Conservation (phyloP, 2,888 invertebrate genomes). For the Dynastes hyllus region DNA sequence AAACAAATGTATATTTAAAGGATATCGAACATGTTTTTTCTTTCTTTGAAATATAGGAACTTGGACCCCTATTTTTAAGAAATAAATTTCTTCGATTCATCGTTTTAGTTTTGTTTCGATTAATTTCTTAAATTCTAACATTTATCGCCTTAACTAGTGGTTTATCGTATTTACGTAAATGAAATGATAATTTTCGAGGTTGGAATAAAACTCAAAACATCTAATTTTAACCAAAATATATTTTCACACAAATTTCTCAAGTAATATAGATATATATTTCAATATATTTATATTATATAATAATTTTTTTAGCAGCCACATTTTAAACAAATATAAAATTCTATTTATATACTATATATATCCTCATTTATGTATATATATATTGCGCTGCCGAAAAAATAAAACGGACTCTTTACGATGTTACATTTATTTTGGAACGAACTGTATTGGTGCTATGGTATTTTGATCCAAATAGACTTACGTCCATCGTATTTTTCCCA, state of each 20-base stretch:
- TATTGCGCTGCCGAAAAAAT: constrained; percentile 35
- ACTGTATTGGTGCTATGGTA: background rate
- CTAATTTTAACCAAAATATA: constrained; percentile 65
- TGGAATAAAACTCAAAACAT: constrained; percentile 64
- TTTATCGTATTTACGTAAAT: background rate
- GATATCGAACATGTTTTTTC: too few species aligned
- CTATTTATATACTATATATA: constrained; percentile 47
- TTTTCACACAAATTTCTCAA: constrained; percentile 62
- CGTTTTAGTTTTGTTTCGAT: background rate
- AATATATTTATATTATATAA: constrained; percentile 12
- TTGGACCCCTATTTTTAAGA: constrained; percentile 65
- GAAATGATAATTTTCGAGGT: constrained; percentile 19
- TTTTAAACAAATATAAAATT: constrained; percentile 61
- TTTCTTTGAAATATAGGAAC: constrained; percentile 64
- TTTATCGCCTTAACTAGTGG: background rate
- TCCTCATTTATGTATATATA: constrained; percentile 43
- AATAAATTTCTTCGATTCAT: constrained; percentile 36
- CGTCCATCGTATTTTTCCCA: constrained; percentile 55
- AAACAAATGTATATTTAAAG: background rate
- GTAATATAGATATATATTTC: constrained; percentile 41
- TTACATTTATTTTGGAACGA: too few species aligned
- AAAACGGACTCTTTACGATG: constrained; percentile 15
- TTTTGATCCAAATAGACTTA: background rate
- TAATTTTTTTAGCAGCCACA: constrained; percentile 62
- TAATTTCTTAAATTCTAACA: constrained; percentile 14